Conservation (phyloP, 2,888 invertebrate species). For the Oxycera nigricornis region DNA sequence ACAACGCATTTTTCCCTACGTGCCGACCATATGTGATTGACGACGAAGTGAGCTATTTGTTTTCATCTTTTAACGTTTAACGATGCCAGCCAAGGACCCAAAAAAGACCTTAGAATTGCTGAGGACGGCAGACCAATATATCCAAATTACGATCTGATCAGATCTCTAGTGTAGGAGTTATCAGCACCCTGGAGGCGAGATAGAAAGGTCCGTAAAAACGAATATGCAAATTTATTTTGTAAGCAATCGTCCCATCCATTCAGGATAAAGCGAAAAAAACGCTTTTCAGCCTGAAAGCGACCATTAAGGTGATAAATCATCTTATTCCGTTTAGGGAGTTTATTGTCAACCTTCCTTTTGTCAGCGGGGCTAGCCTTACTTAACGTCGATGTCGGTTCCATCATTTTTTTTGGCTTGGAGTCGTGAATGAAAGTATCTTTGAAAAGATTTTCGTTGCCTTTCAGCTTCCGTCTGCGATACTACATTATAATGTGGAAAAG, state of each 20-base stretch:
- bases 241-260: slow-evolving; percentile 13
- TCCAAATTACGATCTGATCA: slow-evolving; percentile 22
- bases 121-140: slow-evolving; percentile 8
- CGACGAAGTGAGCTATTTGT: not conserved
- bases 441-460: not conserved
- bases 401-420: not conserved
- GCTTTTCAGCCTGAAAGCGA: not conserved
- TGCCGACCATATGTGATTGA: not conserved
- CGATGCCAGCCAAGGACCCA: not conserved
- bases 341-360: slow-evolving; percentile 1
- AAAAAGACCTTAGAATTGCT: slow-evolving; percentile 9
- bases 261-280: not conserved
- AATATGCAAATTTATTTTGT: slow-evolving; percentile 22
- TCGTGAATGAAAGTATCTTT: not conserved
- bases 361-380: not conserved
- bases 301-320: slow-evolving; percentile 25
- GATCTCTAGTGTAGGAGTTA: not conserved
- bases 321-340: slow-evolving; percentile 9
- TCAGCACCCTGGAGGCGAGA: not conserved
- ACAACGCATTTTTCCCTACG: too few species aligned
- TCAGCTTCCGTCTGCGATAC: not conserved
- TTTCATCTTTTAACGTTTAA: slow-evolving; percentile 11
- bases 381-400: not conserved
- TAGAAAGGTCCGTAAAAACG: not conserved
- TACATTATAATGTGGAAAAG: not conserved